These are phyloP conservation scores for Apteryx mantelli DNA, from an alignment of 2,113 vertebrate species.

Conservation along the genomic window DNA sequence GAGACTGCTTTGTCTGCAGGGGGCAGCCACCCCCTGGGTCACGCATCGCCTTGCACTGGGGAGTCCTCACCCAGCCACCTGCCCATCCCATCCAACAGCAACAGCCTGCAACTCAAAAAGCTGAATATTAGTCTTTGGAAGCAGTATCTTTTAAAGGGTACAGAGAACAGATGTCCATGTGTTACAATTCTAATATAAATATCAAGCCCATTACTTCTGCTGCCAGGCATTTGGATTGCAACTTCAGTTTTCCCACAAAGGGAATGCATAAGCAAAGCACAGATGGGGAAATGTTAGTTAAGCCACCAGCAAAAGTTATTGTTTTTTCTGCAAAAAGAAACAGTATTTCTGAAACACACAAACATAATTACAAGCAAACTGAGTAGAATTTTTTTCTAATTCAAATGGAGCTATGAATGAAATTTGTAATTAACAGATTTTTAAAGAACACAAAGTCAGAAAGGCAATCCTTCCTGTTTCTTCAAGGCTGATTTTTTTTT, in stretches of 20 bases:
- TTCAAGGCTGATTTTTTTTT: not conserved
- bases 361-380: not conserved
- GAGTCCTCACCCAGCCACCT: not conserved
- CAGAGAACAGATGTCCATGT: conserved; percentile 37
- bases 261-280: not conserved
- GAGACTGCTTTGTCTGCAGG: not conserved
- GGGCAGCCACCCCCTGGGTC: fast-evolving
- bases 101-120: not conserved
- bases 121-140: conserved; percentile 17
- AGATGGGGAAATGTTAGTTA: conserved; percentile 39
- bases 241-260: conserved; percentile 44
- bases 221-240: conserved; percentile 11
- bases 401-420: not conserved
- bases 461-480: not conserved
- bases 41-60: not conserved
- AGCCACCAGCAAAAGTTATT: not conserved
- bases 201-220: conserved; percentile 33
- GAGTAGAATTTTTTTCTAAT: not conserved
- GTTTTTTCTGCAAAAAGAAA: not conserved
- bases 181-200: conserved; percentile 42
- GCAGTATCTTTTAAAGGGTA: not conserved
- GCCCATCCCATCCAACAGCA: not conserved
- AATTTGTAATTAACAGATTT: not conserved
- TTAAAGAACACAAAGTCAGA: not conserved
- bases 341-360: not conserved